Percentiles rank a stretch among this genome's conserved stretches.
Evolutionary conservation across 2,888 invertebrate species (phyloP).

Genomic region (Drosophila cracens): DNA sequence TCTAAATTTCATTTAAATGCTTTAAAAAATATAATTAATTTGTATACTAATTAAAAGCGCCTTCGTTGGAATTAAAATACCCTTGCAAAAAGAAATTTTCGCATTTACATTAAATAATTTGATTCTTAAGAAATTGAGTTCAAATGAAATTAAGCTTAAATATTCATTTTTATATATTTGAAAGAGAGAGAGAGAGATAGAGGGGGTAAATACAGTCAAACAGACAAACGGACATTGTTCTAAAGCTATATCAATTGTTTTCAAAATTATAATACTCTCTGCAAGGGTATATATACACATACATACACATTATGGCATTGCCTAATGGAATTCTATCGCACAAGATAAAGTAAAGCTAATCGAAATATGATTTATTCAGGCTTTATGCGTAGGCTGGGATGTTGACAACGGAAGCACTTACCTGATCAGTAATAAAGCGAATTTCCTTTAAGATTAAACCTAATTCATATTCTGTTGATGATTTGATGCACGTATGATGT

Average conservation of each 20-base stretch:
- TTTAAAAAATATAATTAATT: background rate
- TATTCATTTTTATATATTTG: background rate
- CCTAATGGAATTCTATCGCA: background rate
- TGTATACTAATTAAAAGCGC: background rate
- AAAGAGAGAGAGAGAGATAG: background rate
- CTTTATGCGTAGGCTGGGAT: background rate
- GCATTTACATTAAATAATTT: background rate
- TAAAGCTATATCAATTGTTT: background rate
- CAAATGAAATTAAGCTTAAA: background rate
- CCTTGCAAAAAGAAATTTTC: background rate
- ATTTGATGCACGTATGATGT: conserved; percentile 92
- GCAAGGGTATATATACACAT: background rate
- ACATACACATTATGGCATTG: background rate
- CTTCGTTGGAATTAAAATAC: background rate
- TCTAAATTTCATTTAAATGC: background rate
- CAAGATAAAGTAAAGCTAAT: conserved; percentile 8
- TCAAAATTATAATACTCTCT: background rate
- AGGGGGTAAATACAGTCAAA: background rate
- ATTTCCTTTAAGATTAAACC: conserved; percentile 97
- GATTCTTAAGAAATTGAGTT: background rate
- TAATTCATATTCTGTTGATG: conserved; percentile 96
- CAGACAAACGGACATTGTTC: background rate
- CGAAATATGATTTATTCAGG: conserved; percentile 31
- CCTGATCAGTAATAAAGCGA: conserved; percentile 95
- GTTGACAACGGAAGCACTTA: conserved; percentile 84